A percentile compares a stretch with the other conserved stretches of the same genome.
These are phyloP conservation scores for Pyrocephalus nanus DNA, from an alignment of 2,797 vertebrate genomes.

Conservation along the genomic window DNA sequence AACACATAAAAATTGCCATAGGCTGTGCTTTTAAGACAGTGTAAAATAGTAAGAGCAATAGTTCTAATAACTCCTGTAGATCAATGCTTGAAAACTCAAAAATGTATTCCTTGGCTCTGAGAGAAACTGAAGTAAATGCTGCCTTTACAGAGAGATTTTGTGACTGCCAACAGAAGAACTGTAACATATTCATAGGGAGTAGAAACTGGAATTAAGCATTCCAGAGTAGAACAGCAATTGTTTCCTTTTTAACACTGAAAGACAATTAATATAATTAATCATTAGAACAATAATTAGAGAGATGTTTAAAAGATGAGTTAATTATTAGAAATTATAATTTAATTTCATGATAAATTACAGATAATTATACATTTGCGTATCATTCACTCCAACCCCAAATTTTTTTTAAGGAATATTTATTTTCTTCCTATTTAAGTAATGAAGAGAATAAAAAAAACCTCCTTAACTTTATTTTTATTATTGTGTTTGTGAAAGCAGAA, in stretches of 20 bases:
- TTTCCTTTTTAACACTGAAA: slow-evolving; percentile 49
- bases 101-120: slow-evolving; percentile 73
- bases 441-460: not conserved
- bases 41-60: slow-evolving; percentile 59
- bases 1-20: slow-evolving; percentile 30
- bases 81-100: slow-evolving; percentile 66
- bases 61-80: slow-evolving; percentile 64
- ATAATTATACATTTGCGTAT: not conserved
- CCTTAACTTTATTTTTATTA: not conserved
- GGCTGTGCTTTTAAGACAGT: slow-evolving; percentile 31
- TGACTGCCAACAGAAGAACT: slow-evolving; percentile 62
- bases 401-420: not conserved
- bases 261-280: slow-evolving; percentile 66
- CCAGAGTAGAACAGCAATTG: slow-evolving; percentile 53
- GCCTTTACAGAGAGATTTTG: slow-evolving; percentile 67
- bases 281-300: slow-evolving; percentile 48
- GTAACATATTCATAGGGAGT: slow-evolving; percentile 64
- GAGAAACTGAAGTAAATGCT: slow-evolving; percentile 65
- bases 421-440: not conserved
- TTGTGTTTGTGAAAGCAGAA: not conserved
- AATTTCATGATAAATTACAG: slow-evolving; percentile 26
- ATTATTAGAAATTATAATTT: slow-evolving; percentile 52
- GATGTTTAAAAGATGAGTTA: slow-evolving; percentile 1
- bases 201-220: slow-evolving; percentile 60
- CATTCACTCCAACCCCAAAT: not conserved